Evolutionary conservation across 1,140 invertebrate species (phyloP), one percentile per base, ranked within the genome.

Genomic region (Parasteatoda tepidariorum): DNA sequence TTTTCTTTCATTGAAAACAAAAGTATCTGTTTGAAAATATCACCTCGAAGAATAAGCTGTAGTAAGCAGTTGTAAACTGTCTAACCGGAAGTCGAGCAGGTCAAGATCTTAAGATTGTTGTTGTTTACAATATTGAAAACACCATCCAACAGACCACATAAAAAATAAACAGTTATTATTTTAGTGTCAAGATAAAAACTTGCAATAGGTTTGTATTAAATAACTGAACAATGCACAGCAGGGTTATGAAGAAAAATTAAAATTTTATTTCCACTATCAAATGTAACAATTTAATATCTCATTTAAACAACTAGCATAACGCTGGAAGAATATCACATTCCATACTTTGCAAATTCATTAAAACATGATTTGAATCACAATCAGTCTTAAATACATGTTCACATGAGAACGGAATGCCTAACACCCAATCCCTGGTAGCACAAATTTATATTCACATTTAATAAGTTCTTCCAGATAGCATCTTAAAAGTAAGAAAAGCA

Each of bases 221-320:
- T n/a, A n/a, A n/a, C n/a, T n/a, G 38, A 48, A 48, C 38, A 2
- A 48, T 13, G 38, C 38, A 41, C 5, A 41, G 18, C 4, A 4
- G 1, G 38, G 9, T 48, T 48, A 57, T 82, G 64, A 82, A 82
- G 78, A 82, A 82, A 82, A 82, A 82, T 82, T 82, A 82, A 82
- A 82, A 64, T 70, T 82, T 82, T 70, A 70, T 82, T 54, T 82
- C 71, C 78, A 54, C 78, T 82, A 82, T 70, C 78, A 82, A 82
- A 82, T 71, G 33, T 82, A 82, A 82, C 78, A 82, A 38, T 66
- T 67, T 18, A 78, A 82, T 62, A 82, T 61, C 76, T 68, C 68
- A 79, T 79, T 70, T 82, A 31, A 82, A 82, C 67, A 82, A 82
- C 61, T 62, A 70, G 24, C 26, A 61, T 33, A 78, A 78, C 62